These are phyloP conservation scores for Liopterus haemorrhoidalis DNA, from an alignment of 2,888 invertebrate species.

Conservation along the genomic window DNA sequence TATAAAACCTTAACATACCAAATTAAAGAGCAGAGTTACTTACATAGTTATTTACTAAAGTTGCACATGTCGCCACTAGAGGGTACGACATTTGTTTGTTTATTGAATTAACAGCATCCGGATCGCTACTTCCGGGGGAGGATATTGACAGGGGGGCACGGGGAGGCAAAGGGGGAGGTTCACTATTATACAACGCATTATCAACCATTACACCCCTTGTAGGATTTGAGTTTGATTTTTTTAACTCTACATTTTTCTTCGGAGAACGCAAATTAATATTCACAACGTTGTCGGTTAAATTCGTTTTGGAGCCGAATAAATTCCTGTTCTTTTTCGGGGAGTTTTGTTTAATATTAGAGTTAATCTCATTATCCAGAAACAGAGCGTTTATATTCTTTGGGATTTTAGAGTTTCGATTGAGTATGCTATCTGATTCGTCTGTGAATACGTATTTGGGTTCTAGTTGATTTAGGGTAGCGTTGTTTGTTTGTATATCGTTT, in stretches of 20 bases:
- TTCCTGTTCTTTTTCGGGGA: slow-evolving; percentile 2
- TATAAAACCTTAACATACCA: background rate
- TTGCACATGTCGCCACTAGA: slow-evolving; percentile 52
- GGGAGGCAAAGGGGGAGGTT: slow-evolving; percentile 56
- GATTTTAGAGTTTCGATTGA: slow-evolving; percentile 34
- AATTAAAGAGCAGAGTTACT: slow-evolving; percentile 38
- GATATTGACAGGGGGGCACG: slow-evolving; percentile 46
- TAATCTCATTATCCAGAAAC: slow-evolving; percentile 37
- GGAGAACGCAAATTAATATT: slow-evolving; percentile 3
- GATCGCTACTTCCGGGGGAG: slow-evolving; percentile 41
- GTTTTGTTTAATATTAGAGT: slow-evolving; percentile 33
- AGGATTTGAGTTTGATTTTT: slow-evolving; percentile 34
- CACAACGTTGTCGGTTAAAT: slow-evolving; percentile 1
- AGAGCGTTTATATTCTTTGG: slow-evolving; percentile 33
- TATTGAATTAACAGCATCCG: slow-evolving; percentile 54
- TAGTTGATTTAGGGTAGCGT: slow-evolving; percentile 15
- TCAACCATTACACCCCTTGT: slow-evolving; percentile 37
- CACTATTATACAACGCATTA: slow-evolving; percentile 34
- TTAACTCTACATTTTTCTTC: slow-evolving; percentile 17
- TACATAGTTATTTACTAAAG: slow-evolving; percentile 48
- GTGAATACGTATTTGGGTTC: slow-evolving; percentile 4
- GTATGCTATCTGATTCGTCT: too few species aligned
- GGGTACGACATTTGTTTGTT: slow-evolving; percentile 61
- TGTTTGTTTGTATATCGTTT: slow-evolving; percentile 20
- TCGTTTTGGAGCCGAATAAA: slow-evolving; percentile 1